Percentiles rank a stretch among this genome's conserved stretches.
These are phyloP conservation scores for Ylistrum balloti DNA, from an alignment of 1,140 invertebrate genomes.

Conservation along the genomic window DNA sequence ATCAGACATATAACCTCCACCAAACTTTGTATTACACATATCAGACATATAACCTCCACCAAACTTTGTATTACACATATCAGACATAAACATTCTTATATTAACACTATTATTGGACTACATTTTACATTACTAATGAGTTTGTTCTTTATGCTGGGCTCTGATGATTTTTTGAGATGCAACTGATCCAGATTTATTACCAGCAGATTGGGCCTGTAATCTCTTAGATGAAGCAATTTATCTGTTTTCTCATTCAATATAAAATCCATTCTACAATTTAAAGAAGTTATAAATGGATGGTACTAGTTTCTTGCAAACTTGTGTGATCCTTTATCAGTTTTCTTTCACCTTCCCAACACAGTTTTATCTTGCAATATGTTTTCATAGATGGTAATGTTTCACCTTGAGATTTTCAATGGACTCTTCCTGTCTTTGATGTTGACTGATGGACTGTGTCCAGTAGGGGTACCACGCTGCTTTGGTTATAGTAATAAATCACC, in stretches of 20 bases:
- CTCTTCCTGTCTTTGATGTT: neutral
- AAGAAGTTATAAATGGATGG: neutral
- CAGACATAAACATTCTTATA: too few species aligned
- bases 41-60: too few species aligned
- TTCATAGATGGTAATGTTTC: neutral
- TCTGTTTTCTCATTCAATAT: neutral
- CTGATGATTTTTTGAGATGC: neutral
- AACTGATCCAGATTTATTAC: neutral
- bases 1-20: too few species aligned
- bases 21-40: too few species aligned
- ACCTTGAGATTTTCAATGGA: neutral
- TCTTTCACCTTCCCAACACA: neutral
- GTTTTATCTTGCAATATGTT: too few species aligned
- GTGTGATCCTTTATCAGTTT: neutral
- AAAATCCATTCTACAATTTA: neutral
- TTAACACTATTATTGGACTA: too few species aligned
- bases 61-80: too few species aligned
- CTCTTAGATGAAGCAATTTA: neutral
- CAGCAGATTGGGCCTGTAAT: neutral
- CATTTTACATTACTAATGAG: too few species aligned
- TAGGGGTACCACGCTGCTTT: neutral
- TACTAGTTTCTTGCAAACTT: neutral
- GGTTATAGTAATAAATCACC: neutral
- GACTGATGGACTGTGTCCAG: neutral
- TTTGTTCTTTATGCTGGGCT: neutral